Evolutionary conservation across 2,797 vertebrate species (phyloP), one percentile per base, ranked within the genome.

Genomic region (Hypotaenidia okinawae): DNA sequence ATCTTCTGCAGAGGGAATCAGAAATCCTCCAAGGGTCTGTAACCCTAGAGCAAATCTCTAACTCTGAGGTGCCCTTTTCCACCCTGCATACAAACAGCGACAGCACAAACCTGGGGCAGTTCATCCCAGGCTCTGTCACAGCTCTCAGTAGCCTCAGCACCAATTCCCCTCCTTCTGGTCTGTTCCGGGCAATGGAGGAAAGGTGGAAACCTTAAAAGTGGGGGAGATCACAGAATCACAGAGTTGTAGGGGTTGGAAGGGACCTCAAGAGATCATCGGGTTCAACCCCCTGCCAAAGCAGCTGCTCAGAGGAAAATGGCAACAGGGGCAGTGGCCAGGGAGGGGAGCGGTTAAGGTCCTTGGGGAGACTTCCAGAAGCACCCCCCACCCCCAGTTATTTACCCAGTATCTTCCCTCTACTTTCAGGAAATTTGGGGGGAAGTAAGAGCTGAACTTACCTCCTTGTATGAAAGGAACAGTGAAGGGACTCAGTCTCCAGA

Each of bases 381-480:
- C 62, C 8, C 43, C 8, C 43, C 18, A 19, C 0, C 1, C 24
- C 10, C 15, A 5, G 10, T 39, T 64, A 62, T 30, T 80, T 85
- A 55, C 39, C 35, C 41, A 75, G 39, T 45, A 11, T 6, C 6
- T 84, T 91, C 74, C 35, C 41, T 76, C 13, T n/a, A 3, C 33
- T 78, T 78, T 9, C 62, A 76, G 49, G 75, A 85, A 94, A 93
- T 30, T 39, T 45, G 39, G 39, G 35, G 37, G 57, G 84, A 85
- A 68, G 54, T 41, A 62, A 57, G 52, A 87, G 75, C 76, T 83
- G 23, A 92, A 79, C 3, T 92, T n/a, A 73, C 21, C 27, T 82
- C 43, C 32, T 52, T 39, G 15, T 32, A 17, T 63, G 84, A 84
- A 74, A 74, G 66, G 30, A 81, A 10, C 55, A 62, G 82, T 84